Evolutionary conservation across 92 coral and sea anemone genomes (phyloP), one percentile per base, ranked within the genome.

Genomic region (Ricordea florida): DNA sequence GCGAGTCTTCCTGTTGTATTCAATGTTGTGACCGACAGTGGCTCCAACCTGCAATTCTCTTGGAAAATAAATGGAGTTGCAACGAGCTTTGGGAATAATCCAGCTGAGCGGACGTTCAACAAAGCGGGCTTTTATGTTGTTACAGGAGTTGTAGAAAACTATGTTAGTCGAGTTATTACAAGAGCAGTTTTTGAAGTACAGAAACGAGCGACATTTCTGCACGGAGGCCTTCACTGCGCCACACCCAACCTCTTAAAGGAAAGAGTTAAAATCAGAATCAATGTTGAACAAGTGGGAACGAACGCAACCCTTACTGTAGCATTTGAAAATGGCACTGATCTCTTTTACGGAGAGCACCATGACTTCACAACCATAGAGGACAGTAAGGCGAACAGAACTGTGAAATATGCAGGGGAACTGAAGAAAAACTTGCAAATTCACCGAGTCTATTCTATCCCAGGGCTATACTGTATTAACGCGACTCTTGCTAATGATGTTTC

Each of bases 401-500:
- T 34, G 33, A 31, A 49, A 16, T 35, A 80, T 7, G 17, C 17
- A 5, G 86, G 73, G 13, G 44, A 57, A 9, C 43, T 76, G n/a
- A 34, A 30, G 24, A 71, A 72, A 31, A 44, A 36, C 41, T 57
- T 66, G 18, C 45, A 63, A n/a, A 17, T 78, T 3, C 23, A 52
- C 14, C 86, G 83, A 34, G 18, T 45, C 45, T 83, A 52, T 78
- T 29, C 22, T 5, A 35, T 47, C 10, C 50, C 33, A 40, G 93
- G 86, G 10, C 25, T 56, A 1, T 57, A 49, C 18, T 41, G 16
- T 25, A 50, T 88, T 23, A 66, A 9, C 17, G 89, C 70, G 34
- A 28, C 10, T 20, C 62, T 88, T 1, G 77, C 49, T 11, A 88
- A 88, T 52, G 40, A 17, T 2, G 89, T 88, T 15, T 88, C 93